These are phyloP conservation scores for Erpetoichthys calabaricus DNA, from an alignment of 2,797 vertebrate genomes.

Conservation along the genomic window DNA sequence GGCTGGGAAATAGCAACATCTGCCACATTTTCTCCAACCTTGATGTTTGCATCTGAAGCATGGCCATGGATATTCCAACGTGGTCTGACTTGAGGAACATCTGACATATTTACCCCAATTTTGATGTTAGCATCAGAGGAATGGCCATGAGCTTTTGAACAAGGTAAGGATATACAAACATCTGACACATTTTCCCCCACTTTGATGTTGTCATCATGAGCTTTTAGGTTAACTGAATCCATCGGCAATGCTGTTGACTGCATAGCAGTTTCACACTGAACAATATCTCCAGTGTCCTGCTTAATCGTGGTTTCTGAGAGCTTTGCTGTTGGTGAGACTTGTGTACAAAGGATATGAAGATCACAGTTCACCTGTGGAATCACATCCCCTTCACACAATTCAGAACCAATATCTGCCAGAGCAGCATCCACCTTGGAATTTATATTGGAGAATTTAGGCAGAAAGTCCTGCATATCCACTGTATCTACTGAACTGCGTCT, in stretches of 20 bases:
- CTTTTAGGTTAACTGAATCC: no score
- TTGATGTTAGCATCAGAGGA: not conserved
- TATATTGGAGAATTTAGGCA: conserved; percentile 27
- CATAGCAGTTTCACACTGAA: no score
- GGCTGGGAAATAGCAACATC: not conserved
- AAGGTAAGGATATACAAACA: not conserved
- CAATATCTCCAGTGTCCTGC: no score
- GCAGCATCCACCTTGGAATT: conserved; percentile 41
- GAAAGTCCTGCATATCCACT: conserved; percentile 46
- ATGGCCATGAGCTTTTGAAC: not conserved
- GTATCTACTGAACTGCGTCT: not conserved
- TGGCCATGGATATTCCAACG: conserved; percentile 17
- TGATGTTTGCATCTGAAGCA: conserved; percentile 17
- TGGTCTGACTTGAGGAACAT: conserved; percentile 15
- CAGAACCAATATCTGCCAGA: conserved; percentile 53
- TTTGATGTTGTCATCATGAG: not conserved
- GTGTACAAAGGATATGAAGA: conserved; percentile 17
- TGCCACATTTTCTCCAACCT: not conserved
- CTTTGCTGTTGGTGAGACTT: no score
- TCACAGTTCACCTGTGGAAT: conserved; percentile 8
- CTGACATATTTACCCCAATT: not conserved
- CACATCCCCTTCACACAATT: conserved; percentile 33
- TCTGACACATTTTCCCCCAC: not conserved
- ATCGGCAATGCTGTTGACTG: no score
- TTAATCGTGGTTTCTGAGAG: no score